Base-by-base conservation (phyloP, 2,113 vertebrate species). In the Monopterus albus region DNA sequence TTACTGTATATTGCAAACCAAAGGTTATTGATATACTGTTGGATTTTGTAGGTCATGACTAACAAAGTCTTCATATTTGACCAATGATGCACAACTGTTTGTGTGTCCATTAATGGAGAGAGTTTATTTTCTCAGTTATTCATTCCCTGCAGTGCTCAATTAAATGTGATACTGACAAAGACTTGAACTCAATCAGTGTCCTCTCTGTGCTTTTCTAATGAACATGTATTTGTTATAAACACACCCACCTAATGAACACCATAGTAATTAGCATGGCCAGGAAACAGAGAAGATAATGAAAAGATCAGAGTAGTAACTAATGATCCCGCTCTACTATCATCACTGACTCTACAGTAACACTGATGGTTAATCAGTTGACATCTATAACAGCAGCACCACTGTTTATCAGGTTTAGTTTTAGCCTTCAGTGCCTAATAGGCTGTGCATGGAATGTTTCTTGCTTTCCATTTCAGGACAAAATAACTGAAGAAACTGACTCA, bases 121-220 rank as follows among this genome's bases (percentile, higher is more conserved):
- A 60, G 25, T 62, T 78, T 71, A 57, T 74, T 55, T 87, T 67
- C 35, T 47, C 47, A 53, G 35, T 62, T 72, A 49, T 81, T 73
- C 36, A 60, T 62, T 66, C 52, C 71, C 33, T 53, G 13, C 21
- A 6, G 47, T 59, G 55, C 56, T 78, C 29, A 47, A 83, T 80
- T 81, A 78, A 75, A 81, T 49, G 36, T 66, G 75, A 75, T 60
- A 74, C 66, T 77, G 64, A 72, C 66, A 69, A 42, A 73, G 45
- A 51, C 55, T 79, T 86, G 72, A 86, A 83, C 75, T 49, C 62
- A 72, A 83, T 82, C 75, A 76, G 46, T 17, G 4, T 65, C 23
- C 42, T 45, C 39, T 51, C 43, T 52, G 26, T 52, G 29, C 5
- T 31, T 73, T 71, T 69, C 76, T 65, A 64, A 47, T 50, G 75